Base-by-base conservation (phyloP, 2,113 vertebrate species). In the Osmerus mordax region DNA sequence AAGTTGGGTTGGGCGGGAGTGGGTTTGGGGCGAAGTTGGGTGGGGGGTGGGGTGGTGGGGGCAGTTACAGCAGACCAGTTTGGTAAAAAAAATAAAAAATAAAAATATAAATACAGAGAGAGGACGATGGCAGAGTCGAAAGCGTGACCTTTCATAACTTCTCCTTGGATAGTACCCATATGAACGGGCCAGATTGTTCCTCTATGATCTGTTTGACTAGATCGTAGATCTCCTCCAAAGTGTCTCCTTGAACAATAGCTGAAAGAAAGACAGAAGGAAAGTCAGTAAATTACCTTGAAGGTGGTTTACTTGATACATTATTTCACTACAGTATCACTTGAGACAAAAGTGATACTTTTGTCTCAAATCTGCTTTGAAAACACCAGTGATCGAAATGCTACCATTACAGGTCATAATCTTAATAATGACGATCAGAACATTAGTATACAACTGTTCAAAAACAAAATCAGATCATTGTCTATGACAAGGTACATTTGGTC, bases 81-180 rank as follows among this genome's bases (percentile, higher is more conserved):
- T 67, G 81, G 80, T 74, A 65, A 72, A 81, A 65, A 70, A 71
- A 51, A 63, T 71, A 65, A 88, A 18, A 56, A 71, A 63, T 65
- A 60, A 21, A 65, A 72, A 21, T 68, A 78, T 75, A 83, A 81
- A 81, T 76, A 72, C 74, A 78, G 25, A 54, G 25, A 54, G 61
- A 41, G 25, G 29, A 66, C 15, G 19, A 65, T 3, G 67, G 32
- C 68, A 23, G 28, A 68, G 18, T 73, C 29, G 73, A 65, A 61
- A 60, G 71, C 60, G 66, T 15, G 41, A 74, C 71, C 77, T 75
- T 90, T 98, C 95, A 99, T 91, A 99, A 90, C 88, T 99, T 99
- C 91, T 99, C 97, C 91, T 98, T 98, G 81, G 96, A 96, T 81
- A 94, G 95, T 56, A 98, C 92, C 97, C 97, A 99, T 89, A 99